These are phyloP conservation scores for Erinaceus europaeus DNA, from an alignment of 2,113 vertebrate species.

Conservation along the genomic window DNA sequence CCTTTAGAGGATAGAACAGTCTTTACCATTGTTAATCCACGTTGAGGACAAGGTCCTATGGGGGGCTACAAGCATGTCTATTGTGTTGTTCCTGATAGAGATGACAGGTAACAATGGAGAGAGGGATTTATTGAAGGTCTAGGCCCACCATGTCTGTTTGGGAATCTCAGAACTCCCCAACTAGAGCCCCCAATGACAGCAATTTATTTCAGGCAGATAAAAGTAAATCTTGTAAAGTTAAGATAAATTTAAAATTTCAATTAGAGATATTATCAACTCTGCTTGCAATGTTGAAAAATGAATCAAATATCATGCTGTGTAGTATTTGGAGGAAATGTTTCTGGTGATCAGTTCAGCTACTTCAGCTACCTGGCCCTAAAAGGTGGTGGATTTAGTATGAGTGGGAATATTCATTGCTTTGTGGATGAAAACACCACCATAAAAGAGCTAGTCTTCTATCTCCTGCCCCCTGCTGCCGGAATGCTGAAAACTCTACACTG, in stretches of 20 bases:
- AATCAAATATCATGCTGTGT: neutral
- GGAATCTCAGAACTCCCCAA: no score
- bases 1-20: no score
- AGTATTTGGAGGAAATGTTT: neutral
- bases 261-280: neutral
- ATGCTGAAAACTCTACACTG: neutral
- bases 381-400: neutral
- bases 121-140: no score
- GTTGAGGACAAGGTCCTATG: no score
- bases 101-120: no score
- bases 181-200: no score
- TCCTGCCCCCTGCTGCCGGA: neutral
- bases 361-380: constrained; percentile 13
- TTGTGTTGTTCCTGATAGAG: no score
- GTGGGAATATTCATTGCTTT: neutral
- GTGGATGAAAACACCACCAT: neutral
- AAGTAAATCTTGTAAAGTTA: neutral
- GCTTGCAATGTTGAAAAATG: neutral
- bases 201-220: neutral
- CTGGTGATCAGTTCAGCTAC: neutral
- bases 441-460: neutral
- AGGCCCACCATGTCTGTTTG: no score
- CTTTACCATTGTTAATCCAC: no score
- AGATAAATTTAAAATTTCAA: neutral
- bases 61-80: no score